Evolutionary conservation across 2,888 invertebrate species (phyloP).

Genomic region (Arrhopalites spinosus): DNA sequence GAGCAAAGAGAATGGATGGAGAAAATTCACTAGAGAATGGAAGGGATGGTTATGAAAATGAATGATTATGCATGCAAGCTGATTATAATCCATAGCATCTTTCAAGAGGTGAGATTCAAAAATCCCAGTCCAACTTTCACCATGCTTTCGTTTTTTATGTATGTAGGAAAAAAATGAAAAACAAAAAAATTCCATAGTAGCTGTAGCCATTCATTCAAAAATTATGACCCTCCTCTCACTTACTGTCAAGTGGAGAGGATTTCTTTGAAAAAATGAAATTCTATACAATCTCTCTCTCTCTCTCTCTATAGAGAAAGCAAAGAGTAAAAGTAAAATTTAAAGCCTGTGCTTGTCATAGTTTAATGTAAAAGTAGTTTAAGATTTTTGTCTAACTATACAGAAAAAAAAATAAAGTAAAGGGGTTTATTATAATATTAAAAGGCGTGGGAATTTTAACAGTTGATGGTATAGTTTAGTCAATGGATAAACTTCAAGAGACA

Average conservation of each 20-base stretch:
- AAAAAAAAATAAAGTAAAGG: no score
- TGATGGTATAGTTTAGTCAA: not conserved
- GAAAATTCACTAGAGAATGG: not conserved
- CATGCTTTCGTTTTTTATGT: not conserved
- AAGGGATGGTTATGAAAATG: not conserved
- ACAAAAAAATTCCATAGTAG: no score
- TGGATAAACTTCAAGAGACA: no score
- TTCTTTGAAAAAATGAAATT: not conserved
- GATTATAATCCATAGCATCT: not conserved
- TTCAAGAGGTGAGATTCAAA: not conserved
- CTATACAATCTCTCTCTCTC: no score
- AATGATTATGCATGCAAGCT: constrained; percentile 10
- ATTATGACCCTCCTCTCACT: no score
- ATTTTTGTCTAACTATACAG: no score
- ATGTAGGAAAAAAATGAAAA: not conserved
- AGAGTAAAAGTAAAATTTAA: no score
- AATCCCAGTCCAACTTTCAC: not conserved
- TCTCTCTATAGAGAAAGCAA: no score
- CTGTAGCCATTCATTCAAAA: no score
- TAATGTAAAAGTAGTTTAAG: no score
- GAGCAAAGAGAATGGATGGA: not conserved
- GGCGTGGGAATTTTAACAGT: not conserved
- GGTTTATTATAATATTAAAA: no score
- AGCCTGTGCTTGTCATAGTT: no score
- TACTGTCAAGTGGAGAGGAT: not conserved